Conservation (phyloP, 2,797 vertebrate genomes). For the Prionace glauca region DNA sequence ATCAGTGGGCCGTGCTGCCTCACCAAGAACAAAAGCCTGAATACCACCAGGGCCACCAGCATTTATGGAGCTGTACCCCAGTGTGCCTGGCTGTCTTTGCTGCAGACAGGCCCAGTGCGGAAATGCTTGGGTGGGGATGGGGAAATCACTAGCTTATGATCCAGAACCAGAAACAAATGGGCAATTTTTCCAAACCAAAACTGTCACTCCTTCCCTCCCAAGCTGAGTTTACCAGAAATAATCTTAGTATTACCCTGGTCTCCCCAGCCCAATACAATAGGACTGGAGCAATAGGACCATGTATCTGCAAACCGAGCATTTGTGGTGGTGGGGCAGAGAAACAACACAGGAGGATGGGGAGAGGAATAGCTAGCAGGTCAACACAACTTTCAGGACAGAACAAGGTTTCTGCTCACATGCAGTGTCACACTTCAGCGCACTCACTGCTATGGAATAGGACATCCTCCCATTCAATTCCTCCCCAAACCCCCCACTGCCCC, state of each 20-base stretch:
- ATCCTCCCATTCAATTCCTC: no score
- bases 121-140: neutral
- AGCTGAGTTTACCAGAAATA: neutral
- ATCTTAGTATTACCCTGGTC: neutral
- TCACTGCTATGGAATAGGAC: neutral
- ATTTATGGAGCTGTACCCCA: neutral
- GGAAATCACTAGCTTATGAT: neutral
- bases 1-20: neutral
- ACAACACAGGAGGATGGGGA: no score
- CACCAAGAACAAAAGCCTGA: neutral
- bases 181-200: neutral
- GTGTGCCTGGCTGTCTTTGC: neutral
- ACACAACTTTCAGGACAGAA: neutral
- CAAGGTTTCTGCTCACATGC: neutral
- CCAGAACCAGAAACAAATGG: neutral
- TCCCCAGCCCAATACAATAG: neutral
- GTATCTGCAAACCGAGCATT: neutral
- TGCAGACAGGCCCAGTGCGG: neutral
- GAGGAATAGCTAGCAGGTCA: neutral
- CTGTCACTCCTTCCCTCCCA: neutral
- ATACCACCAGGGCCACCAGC: neutral
- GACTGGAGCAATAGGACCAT: no score
- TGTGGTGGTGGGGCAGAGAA: no score
- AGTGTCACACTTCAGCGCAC: neutral
- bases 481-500: no score